These are phyloP conservation scores for Phaonia tiefii DNA, from an alignment of 2,888 invertebrate genomes.

Conservation along the genomic window DNA sequence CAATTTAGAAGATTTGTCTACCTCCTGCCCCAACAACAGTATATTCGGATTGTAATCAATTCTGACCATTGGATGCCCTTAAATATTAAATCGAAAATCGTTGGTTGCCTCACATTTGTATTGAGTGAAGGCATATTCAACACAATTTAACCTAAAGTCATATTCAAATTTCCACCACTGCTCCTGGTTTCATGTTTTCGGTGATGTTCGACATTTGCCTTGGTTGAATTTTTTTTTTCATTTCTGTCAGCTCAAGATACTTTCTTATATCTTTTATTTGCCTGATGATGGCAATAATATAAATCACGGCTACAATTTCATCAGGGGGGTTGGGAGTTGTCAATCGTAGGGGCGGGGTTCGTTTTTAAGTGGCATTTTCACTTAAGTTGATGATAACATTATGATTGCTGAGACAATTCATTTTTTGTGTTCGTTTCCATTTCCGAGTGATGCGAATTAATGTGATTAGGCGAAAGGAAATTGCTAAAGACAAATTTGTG, in stretches of 20 bases:
- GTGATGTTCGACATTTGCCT: constrained; percentile 20
- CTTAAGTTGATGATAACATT: constrained; percentile 65
- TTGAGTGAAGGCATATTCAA: too few relatives aligned
- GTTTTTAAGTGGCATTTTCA: constrained; percentile 61
- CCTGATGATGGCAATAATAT: constrained; percentile 55
- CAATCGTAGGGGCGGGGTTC: not conserved
- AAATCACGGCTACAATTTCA: constrained; percentile 52
- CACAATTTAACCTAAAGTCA: too few relatives aligned
- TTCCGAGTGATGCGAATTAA: constrained; percentile 35
- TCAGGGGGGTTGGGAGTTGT: constrained; percentile 6
- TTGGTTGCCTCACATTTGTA: too few relatives aligned
- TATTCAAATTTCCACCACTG: constrained; percentile 3
- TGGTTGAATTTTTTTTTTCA: too few relatives aligned
- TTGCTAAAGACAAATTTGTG: constrained; percentile 55
- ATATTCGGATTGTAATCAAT: too few relatives aligned
- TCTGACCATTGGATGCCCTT: too few relatives aligned
- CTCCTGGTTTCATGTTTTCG: not conserved
- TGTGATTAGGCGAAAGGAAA: constrained; percentile 43
- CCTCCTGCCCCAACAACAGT: too few relatives aligned
- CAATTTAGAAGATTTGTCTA: too few relatives aligned
- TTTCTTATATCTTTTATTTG: constrained; percentile 23
- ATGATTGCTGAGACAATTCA: constrained; percentile 56
- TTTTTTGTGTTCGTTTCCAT: constrained; percentile 43
- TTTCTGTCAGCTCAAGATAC: constrained; percentile 20
- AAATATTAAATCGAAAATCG: too few relatives aligned